These are phyloP conservation scores for Seira ritae DNA, from an alignment of 2,888 invertebrate species.

Conservation along the genomic window DNA sequence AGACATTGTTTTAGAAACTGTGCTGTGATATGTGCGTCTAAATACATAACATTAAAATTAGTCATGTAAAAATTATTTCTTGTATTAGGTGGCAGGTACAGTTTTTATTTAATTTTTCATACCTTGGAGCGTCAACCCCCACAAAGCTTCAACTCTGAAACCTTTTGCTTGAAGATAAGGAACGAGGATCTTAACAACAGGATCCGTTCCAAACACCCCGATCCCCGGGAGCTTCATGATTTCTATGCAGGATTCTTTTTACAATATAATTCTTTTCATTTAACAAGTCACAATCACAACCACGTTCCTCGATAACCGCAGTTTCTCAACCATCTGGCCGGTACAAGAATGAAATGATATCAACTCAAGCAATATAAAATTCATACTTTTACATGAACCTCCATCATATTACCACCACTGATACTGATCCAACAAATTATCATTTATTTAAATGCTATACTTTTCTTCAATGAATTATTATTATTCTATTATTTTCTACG, in stretches of 20 bases:
- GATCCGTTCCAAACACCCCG: slow-evolving; percentile 91
- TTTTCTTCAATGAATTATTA: too few species aligned
- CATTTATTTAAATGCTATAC: too few species aligned
- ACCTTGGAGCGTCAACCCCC: slow-evolving; percentile 87
- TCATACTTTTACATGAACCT: too few species aligned
- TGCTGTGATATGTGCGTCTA: too few species aligned
- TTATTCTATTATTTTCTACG: too few species aligned
- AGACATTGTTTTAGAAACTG: too few species aligned
- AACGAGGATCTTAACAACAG: slow-evolving; percentile 89
- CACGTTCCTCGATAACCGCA: neutral
- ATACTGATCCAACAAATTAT: too few species aligned
- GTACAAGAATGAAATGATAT: too few species aligned
- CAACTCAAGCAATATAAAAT: too few species aligned
- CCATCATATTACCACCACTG: too few species aligned
- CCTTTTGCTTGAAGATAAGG: slow-evolving; percentile 93
- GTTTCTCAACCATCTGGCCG: too few species aligned
- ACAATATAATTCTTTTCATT: neutral
- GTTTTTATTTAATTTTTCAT: slow-evolving; percentile 71
- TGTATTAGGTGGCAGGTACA: slow-evolving; percentile 2
- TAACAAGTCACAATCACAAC: neutral
- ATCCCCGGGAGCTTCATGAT: slow-evolving; percentile 63
- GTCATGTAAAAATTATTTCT: neutral
- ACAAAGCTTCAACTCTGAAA: slow-evolving; percentile 95
- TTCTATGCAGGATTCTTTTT: neutral
- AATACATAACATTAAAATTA: neutral